Percentiles rank a stretch among this genome's conserved stretches.
These are phyloP conservation scores for Mastomys coucha DNA, from an alignment of 2,113 vertebrate species.

Conservation along the genomic window DNA sequence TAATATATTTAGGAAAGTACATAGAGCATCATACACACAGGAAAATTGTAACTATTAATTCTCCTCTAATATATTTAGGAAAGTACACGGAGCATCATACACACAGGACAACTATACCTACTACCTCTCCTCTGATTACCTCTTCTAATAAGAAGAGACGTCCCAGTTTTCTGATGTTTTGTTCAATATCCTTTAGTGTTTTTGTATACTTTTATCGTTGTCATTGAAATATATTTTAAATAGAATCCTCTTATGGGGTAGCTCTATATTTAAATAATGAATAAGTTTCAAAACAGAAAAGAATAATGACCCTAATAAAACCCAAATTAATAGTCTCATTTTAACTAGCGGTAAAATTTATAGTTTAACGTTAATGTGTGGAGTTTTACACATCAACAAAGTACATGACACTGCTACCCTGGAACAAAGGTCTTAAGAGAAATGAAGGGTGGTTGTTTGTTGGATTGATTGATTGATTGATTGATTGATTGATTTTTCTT, in stretches of 20 bases:
- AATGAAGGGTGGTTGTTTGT: not conserved
- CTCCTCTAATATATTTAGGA: not conserved
- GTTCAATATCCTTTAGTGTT: not conserved
- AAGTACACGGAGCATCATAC: not conserved
- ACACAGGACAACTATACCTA: not conserved
- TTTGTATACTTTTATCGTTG: conserved; percentile 2
- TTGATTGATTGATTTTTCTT: not conserved
- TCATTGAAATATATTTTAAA: conserved; percentile 57
- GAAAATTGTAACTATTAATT: not conserved
- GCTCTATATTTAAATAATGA: conserved; percentile 63
- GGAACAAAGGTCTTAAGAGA: not conserved
- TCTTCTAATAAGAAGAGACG: not conserved
- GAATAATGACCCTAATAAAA: conserved; percentile 65
- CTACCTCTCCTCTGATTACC: not conserved
- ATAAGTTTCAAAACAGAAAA: conserved; percentile 57
- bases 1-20: not conserved
- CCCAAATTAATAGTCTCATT: not conserved
- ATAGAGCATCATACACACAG: not conserved
- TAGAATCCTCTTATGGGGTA: not conserved
- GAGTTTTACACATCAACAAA: not conserved
- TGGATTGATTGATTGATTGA: not conserved
- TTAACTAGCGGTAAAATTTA: conserved; percentile 34
- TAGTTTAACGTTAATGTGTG: conserved; percentile 20
- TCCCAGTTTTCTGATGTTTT: not conserved
- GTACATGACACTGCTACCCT: rapidly evolving